Evolutionary conservation across 2,797 vertebrate species (phyloP), one percentile per base, ranked within the genome.

Genomic region (Tiaroga cobitis): DNA sequence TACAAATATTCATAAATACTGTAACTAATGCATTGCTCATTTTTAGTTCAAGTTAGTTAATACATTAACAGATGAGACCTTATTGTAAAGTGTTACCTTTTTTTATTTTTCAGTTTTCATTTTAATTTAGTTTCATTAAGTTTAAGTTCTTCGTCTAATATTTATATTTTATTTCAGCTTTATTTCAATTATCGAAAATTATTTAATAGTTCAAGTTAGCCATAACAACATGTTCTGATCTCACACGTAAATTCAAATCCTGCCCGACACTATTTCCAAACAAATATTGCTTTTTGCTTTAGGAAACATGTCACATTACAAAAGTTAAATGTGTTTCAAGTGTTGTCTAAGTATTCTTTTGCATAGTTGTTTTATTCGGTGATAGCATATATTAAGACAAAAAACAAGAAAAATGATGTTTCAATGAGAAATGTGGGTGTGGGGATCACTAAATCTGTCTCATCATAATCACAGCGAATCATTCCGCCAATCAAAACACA

Each of bases 381-480:
- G 78, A 39, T 65, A 79, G 63, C 56, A 49, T 76, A 83, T 69
- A 61, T 63, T 49, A 65, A 73, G 68, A 54, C 81, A 82, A 85
- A 79, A 34, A 74, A 76, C 43, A 73, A 89, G 81, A 81, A 73
- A 73, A 86, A 89, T 51, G 24, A 37, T 46, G 39, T 70, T 90
- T 91, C 90, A 89, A 83, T 86, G 77, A 88, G 91, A 91, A 92
- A 93, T 59, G 74, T 84, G 75, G 77, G 87, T 88, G 90, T 88
- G 81, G 89, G 90, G 90, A 89, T 87, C 86, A 74, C 82, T 81
- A 88, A 87, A 87, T 89, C 92, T 90, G 91, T 93, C 88, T 94
- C 93, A 93, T 91, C 90, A 89, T 91, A 94, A 93, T 91, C 79
- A 73, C 85, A 80, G 82, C 85, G 86, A 67, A 37, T 81, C 90